Percentiles rank a stretch among this genome's conserved stretches.
These are phyloP conservation scores for Ptilorrhoa leucosticta DNA, from an alignment of 2,113 vertebrate species.

Conservation along the genomic window DNA sequence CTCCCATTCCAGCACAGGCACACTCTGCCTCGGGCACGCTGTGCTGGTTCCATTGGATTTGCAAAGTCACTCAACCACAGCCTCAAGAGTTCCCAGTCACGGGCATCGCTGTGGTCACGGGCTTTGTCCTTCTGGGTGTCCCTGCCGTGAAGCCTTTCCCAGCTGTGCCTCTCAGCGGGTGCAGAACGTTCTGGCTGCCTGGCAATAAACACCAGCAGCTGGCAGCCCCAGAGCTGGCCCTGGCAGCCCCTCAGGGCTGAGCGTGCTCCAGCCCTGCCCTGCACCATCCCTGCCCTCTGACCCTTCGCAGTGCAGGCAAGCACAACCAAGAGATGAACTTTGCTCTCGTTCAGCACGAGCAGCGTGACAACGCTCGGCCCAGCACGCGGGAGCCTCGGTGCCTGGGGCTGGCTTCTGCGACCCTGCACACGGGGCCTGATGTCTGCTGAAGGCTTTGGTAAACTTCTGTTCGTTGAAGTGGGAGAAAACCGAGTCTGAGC, in stretches of 20 bases:
- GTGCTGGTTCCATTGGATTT: not conserved
- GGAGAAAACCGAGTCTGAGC: accelerated
- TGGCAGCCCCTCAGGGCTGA: accelerated
- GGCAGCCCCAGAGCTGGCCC: not conserved
- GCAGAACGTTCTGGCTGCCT: not conserved
- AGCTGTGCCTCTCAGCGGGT: not conserved
- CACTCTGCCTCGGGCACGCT: not conserved
- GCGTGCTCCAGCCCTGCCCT: not conserved
- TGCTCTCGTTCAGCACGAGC: not conserved
- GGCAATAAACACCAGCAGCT: accelerated
- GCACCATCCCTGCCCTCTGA: not conserved
- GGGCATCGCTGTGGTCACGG: not conserved
- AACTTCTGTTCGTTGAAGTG: not conserved
- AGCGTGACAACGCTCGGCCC: not conserved
- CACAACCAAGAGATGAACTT: not conserved
- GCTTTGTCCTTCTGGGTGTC: not conserved
- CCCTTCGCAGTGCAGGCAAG: not conserved
- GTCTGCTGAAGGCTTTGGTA: not conserved
- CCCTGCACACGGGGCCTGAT: not conserved
- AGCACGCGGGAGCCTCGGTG: accelerated
- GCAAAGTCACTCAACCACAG: not conserved
- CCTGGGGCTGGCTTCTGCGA: not conserved
- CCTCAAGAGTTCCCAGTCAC: not conserved
- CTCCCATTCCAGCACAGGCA: not conserved
- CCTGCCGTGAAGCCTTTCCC: not conserved